Conservation (phyloP, 2,888 invertebrate genomes). For the Silvanus unidentatus region DNA sequence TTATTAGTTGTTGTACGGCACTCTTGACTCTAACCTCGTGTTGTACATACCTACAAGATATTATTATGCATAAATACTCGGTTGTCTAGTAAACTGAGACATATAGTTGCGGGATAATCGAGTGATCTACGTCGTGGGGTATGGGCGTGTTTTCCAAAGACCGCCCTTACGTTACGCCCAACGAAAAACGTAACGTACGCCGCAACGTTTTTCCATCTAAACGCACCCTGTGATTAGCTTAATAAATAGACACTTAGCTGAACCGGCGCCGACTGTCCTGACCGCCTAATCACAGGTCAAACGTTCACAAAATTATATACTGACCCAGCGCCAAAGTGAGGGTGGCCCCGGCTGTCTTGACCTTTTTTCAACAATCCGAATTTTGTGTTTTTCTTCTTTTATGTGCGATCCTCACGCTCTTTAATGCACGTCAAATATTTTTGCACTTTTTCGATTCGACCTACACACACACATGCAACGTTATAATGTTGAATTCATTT, state of each 20-base stretch:
- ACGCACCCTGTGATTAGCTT: constrained; percentile 44
- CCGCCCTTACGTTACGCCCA: constrained; percentile 33
- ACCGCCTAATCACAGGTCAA: constrained; percentile 44
- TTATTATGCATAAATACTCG: too few species aligned
- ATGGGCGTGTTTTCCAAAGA: constrained; percentile 33
- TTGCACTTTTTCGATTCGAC: too few species aligned
- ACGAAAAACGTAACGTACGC: constrained; percentile 20
- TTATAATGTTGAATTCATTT: too few species aligned
- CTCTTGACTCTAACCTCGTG: too few species aligned
- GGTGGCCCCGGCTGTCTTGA: constrained; percentile 30
- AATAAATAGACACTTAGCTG: constrained; percentile 45
- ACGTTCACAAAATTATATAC: constrained; percentile 39
- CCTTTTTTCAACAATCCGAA: constrained; percentile 14
- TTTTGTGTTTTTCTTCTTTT: constrained; percentile 1
- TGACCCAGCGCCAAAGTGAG: constrained; percentile 35
- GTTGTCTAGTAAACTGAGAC: constrained; percentile 8
- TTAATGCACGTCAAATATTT: too few species aligned
- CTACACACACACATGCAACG: too few species aligned
- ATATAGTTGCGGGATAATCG: constrained; percentile 20
- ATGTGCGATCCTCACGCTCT: too few species aligned
- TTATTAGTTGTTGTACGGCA: too few species aligned
- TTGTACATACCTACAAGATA: too few species aligned
- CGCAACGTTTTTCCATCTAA: constrained; percentile 20
- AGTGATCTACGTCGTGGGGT: constrained; percentile 35
- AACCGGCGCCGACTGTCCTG: constrained; percentile 39